These are phyloP conservation scores for Dione juno DNA, from an alignment of 2,888 invertebrate genomes.

Conservation along the genomic window DNA sequence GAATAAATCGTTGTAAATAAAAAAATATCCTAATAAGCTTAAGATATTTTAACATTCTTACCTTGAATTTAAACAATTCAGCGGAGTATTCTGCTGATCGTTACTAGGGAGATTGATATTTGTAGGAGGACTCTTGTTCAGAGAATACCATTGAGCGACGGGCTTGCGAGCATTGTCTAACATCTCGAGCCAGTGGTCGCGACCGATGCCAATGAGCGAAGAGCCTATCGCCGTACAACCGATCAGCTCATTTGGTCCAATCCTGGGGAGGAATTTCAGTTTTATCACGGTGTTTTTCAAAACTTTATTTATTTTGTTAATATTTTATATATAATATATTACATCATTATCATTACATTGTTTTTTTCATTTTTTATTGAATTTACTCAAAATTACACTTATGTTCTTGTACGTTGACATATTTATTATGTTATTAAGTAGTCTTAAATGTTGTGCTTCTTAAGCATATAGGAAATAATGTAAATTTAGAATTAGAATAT, in stretches of 20 bases:
- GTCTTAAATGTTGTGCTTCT: too few species aligned
- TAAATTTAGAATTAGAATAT: too few species aligned
- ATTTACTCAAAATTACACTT: not conserved
- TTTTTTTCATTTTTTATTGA: not conserved
- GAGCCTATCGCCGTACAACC: constrained; percentile 93
- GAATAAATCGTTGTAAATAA: too few species aligned
- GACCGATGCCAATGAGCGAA: constrained; percentile 88
- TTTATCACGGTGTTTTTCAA: not conserved
- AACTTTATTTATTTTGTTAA: not conserved
- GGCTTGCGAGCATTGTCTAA: constrained; percentile 91
- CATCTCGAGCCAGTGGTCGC: constrained; percentile 94
- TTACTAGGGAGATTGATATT: constrained; percentile 81
- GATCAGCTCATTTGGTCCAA: constrained; percentile 93
- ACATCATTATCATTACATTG: not conserved
- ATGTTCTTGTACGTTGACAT: not conserved
- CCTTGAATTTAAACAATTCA: constrained; percentile 89
- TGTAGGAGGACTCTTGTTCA: constrained; percentile 88
- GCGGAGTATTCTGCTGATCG: constrained; percentile 83
- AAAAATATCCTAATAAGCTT: too few species aligned
- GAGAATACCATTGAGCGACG: constrained; percentile 92
- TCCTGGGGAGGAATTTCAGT: constrained; percentile 78
- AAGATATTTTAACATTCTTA: constrained; percentile 58
- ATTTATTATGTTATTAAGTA: not conserved
- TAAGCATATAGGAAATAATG: too few species aligned
- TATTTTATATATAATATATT: not conserved